A percentile compares a stretch with the other conserved stretches of the same genome.
Evolutionary conservation across 2,113 vertebrate species (phyloP).

Genomic region (Motacilla tschutschensis): DNA sequence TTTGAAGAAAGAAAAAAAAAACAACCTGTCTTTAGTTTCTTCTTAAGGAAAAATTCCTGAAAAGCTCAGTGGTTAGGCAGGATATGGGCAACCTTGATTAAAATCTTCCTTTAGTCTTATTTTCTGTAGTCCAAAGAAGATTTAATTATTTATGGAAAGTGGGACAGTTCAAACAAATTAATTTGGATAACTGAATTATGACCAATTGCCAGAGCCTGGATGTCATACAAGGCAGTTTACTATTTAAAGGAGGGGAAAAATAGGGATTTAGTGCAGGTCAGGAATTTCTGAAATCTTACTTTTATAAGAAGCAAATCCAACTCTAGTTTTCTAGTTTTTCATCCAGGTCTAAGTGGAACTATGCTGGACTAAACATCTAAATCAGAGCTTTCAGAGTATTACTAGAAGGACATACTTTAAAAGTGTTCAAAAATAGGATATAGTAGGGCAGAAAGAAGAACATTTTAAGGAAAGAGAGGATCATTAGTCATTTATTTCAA

Average conservation of each 20-base stretch:
- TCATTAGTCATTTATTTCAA: background rate
- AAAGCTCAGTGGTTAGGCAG: background rate
- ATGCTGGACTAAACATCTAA: background rate
- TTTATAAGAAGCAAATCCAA: background rate
- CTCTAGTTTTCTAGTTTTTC: background rate
- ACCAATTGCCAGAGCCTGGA: background rate
- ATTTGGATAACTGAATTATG: background rate
- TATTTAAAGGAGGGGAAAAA: background rate
- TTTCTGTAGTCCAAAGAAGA: background rate
- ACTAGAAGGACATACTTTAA: background rate
- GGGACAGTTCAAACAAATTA: background rate
- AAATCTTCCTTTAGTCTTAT: background rate
- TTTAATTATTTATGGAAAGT: background rate
- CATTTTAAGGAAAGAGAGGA: background rate
- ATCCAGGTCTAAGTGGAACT: background rate
- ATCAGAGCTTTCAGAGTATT: background rate
- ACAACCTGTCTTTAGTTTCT: background rate
- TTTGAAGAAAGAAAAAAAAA: background rate
- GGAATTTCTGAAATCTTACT: background rate
- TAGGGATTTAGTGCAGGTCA: background rate
- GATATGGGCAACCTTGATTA: background rate
- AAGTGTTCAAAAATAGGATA: background rate
- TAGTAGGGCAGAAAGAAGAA: background rate
- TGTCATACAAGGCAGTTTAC: background rate
- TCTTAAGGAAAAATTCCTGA: background rate